Evolutionary conservation across 2,797 vertebrate species (phyloP).

Genomic region (Ctenopoma kingsleyae): DNA sequence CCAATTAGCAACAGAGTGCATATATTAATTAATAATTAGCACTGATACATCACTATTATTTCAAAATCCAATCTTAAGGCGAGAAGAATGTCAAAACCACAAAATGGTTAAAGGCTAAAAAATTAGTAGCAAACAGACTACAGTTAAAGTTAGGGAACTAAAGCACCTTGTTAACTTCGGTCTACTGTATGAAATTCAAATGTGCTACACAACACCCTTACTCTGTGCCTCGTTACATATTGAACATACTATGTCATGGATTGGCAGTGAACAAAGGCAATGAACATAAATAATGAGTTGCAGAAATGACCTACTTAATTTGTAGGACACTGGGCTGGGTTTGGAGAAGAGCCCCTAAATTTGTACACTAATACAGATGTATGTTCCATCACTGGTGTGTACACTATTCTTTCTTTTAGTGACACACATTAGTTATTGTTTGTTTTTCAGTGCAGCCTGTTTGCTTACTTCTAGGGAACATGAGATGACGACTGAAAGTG

Average conservation of each 20-base stretch:
- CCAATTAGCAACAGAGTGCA: not conserved
- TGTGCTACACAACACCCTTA: not conserved
- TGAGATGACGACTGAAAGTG: constrained; percentile 18
- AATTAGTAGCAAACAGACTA: too few species aligned
- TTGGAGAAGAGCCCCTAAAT: not conserved
- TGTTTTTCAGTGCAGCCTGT: not conserved
- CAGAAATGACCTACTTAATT: not conserved
- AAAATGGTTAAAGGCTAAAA: too few species aligned
- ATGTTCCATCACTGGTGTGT: not conserved
- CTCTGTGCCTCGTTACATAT: not conserved
- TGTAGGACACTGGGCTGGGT: not conserved
- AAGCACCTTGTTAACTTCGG: not conserved
- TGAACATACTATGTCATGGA: not conserved
- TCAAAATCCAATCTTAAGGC: too few species aligned
- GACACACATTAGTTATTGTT: too few species aligned
- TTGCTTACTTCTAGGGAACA: constrained; percentile 4
- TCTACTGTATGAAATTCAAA: not conserved
- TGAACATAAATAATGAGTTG: not conserved
- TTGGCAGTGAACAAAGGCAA: not conserved
- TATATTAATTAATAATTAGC: not conserved
- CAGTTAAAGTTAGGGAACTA: too few species aligned
- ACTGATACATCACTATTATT: not conserved
- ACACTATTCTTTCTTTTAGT: not conserved
- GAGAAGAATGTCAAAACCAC: too few species aligned
- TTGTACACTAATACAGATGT: not conserved